Percentiles rank a stretch among this genome's conserved stretches.
Conservation (phyloP, 2,797 vertebrate genomes). For the Oryzias dopingdopingensis region DNA sequence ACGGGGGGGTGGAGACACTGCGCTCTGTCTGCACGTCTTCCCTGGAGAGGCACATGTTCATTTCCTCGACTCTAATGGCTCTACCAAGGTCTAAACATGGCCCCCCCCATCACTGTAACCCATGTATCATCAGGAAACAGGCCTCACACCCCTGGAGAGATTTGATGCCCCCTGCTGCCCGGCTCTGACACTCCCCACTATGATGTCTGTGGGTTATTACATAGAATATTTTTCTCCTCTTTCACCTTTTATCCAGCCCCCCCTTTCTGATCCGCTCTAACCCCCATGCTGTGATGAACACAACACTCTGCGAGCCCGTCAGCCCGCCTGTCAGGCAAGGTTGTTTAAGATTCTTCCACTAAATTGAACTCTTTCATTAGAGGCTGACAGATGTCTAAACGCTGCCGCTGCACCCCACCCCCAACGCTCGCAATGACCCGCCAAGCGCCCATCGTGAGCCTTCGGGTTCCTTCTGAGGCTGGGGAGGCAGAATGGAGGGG, state of each 20-base stretch:
- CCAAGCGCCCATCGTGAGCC: conserved; percentile 32
- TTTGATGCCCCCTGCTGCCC: conserved; percentile 58
- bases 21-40: conserved; percentile 19
- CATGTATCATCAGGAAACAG: conserved; percentile 60
- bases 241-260: conserved; percentile 8
- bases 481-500: conserved; percentile 37
- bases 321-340: conserved; percentile 63
- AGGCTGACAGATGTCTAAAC: conserved; percentile 74
- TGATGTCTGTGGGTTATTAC: conserved; percentile 47
- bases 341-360: conserved; percentile 75
- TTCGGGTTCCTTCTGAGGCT: conserved; percentile 41
- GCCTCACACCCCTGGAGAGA: conserved; percentile 54
- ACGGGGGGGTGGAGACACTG: conserved; percentile 40
- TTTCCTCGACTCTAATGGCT: conserved; percentile 40
- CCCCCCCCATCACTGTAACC: conserved; percentile 5
- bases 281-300: conserved; percentile 21
- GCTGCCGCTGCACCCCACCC: conserved; percentile 36
- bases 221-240: conserved; percentile 19
- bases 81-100: conserved; percentile 28
- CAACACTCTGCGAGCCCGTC: conserved; percentile 50
- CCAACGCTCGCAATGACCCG: neutral
- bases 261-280: conserved; percentile 22
- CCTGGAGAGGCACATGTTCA: conserved; percentile 46
- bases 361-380: conserved; percentile 79
- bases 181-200: conserved; percentile 31